A percentile compares a stretch with the other conserved stretches of the same genome.
Conservation (phyloP, 1,140 invertebrate genomes). For the Anoplolepis gracilipes region DNA sequence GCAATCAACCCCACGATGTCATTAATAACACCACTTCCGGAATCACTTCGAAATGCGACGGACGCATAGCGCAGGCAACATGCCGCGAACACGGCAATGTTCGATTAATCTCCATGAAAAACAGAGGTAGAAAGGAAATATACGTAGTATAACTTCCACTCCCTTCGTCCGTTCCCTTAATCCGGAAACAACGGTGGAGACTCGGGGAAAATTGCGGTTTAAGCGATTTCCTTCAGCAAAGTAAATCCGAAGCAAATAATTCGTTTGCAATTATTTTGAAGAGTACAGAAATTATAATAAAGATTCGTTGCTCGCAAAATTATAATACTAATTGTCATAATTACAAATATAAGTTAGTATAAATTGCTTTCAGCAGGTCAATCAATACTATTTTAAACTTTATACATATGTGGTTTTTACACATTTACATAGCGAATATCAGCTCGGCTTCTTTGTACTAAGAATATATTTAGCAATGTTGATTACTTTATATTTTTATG, state of each 20-base stretch:
- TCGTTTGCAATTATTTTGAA: slow-evolving; percentile 42
- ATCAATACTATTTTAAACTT: slow-evolving; percentile 13
- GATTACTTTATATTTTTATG: not conserved
- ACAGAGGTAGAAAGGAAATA: slow-evolving; percentile 58
- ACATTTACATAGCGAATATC: not conserved
- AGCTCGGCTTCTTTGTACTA: not conserved
- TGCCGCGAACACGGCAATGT: slow-evolving; percentile 66
- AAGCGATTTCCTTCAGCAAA: slow-evolving; percentile 20
- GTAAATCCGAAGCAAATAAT: slow-evolving; percentile 12
- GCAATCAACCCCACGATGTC: slow-evolving; percentile 74
- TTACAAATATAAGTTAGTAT: slow-evolving; percentile 8
- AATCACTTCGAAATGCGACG: slow-evolving; percentile 50
- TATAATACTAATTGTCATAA: slow-evolving; percentile 41
- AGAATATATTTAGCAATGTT: slow-evolving; percentile 11
- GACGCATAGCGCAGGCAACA: slow-evolving; percentile 52
- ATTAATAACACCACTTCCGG: slow-evolving; percentile 75
- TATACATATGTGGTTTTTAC: not conserved
- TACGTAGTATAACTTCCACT: not conserved
- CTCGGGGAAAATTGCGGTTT: slow-evolving; percentile 43
- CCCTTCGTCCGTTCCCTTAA: not conserved
- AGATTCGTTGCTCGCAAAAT: slow-evolving; percentile 13
- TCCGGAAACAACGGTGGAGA: slow-evolving; percentile 27
- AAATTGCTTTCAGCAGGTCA: not conserved
- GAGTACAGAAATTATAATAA: slow-evolving; percentile 7
- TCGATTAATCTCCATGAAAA: slow-evolving; percentile 78